Evolutionary conservation across 2,113 vertebrate genomes (phyloP).

Genomic region (Mustela nigripes): DNA sequence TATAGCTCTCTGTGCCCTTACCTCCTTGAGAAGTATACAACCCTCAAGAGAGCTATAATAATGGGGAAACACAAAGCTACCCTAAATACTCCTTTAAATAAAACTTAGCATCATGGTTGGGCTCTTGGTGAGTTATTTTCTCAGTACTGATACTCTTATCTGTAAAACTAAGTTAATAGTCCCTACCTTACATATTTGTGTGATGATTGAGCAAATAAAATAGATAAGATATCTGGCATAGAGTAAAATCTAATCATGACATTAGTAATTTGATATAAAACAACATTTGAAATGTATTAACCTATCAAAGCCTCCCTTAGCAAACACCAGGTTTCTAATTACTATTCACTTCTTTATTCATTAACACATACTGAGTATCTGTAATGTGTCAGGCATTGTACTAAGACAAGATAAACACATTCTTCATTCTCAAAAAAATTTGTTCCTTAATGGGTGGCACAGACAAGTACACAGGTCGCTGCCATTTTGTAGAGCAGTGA

Average conservation of each 20-base stretch:
- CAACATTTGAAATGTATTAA: background rate
- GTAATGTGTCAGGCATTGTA: background rate
- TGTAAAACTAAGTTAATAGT: background rate
- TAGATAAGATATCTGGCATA: background rate
- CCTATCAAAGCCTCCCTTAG: background rate
- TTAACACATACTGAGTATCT: background rate
- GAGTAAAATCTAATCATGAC: background rate
- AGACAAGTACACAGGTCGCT: background rate
- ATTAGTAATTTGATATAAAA: constrained; percentile 10
- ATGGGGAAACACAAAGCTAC: background rate
- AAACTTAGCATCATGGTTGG: background rate
- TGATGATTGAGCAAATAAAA: background rate
- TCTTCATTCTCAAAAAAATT: background rate
- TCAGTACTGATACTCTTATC: background rate
- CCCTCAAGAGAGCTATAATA: background rate
- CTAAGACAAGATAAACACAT: background rate
- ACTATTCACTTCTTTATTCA: background rate
- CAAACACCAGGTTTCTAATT: background rate
- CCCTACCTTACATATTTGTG: background rate
- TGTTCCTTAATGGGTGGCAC: background rate
- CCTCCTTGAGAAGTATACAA: background rate
- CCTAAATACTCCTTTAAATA: background rate
- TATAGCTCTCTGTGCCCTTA: background rate
- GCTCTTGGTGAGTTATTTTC: background rate
- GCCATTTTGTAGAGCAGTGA: too few relatives aligned